Base-by-base conservation (phyloP, 2,113 vertebrate genomes). In the Xenopus laevis region DNA sequence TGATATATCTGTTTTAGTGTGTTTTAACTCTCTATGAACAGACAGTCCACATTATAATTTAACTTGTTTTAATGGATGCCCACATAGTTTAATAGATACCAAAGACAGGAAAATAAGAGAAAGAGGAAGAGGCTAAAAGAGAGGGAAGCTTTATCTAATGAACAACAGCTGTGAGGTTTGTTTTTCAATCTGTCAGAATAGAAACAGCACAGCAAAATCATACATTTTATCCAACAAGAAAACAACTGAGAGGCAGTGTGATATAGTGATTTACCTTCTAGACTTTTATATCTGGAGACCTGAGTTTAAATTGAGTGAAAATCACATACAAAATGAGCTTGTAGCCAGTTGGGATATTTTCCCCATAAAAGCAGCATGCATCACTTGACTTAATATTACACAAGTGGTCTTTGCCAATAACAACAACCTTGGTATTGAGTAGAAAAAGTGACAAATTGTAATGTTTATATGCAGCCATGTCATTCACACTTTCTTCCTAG, bases 331-430 rank as follows among this genome's bases (percentile, higher is more conserved):
- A 77, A 77, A 77, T 77, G 74, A 70, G 74, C 74, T 75, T 70
- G 67, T 52, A 77, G 73, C 73, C 73, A 75, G 73, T 75, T 75
- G 73, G 73, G 73, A 75, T 69, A 75, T 75, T 75, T 75, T 75
- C 66, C 65, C 65, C 73, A 75, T 75, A 75, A 75, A 75, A 75
- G 61, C 74, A 77, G 74, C 66, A 77, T 77, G 74, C 67, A 69
- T 77, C 74, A 77, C 74, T 77, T 75, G 73, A 75, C 73, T 75
- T 77, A 70, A 77, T 70, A 77, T 70, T 77, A 77, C 74, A 70
- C 67, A 63, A 77, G 74, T 77, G 74, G 67, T 67, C 66, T 77
- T 70, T 70, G 67, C 66, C 59, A 70, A 77, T 70, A 77, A 68
- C 67, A 77, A 70, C 62, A 63, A 76, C 47, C 58, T 58, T 21